A percentile compares a stretch with the other conserved stretches of the same genome.
Evolutionary conservation across 1,140 invertebrate species (phyloP).

Genomic region (Leptinotarsa texana): DNA sequence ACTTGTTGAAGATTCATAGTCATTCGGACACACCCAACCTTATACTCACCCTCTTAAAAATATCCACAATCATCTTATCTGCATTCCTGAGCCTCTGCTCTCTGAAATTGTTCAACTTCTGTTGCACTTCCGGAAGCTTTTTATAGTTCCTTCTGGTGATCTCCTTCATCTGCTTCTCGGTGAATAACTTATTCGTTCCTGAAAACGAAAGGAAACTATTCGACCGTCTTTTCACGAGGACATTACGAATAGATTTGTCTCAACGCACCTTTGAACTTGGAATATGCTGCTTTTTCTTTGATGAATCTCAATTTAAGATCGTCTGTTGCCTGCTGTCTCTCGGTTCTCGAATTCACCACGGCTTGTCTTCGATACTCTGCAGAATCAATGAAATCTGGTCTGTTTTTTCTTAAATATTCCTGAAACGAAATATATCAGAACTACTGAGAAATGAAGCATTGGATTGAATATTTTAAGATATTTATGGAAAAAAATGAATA

Average conservation of each 20-base stretch:
- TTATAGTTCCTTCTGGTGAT: conserved; percentile 50
- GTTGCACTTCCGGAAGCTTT: conserved; percentile 51
- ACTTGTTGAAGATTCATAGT: too few species aligned
- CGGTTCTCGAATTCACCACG: conserved; percentile 42
- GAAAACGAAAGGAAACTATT: not conserved
- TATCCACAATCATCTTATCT: conserved; percentile 48
- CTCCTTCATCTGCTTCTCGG: conserved; percentile 49
- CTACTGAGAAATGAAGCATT: not conserved
- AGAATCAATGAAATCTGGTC: conserved; percentile 48
- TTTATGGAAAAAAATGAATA: too few species aligned
- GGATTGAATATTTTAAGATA: too few species aligned
- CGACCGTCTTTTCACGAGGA: too few species aligned
- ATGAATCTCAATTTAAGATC: conserved; percentile 44
- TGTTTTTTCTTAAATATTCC: conserved; percentile 49
- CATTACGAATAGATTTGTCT: not conserved
- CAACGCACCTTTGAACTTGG: not conserved
- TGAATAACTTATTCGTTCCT: conserved; percentile 40
- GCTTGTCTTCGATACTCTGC: conserved; percentile 48
- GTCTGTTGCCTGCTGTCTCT: conserved; percentile 46
- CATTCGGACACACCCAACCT: too few species aligned
- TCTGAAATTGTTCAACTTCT: conserved; percentile 39
- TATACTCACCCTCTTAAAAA: conserved; percentile 49
- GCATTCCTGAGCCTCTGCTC: conserved; percentile 43
- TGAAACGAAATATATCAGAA: conserved; percentile 21
- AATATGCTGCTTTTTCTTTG: conserved; percentile 29